Evolutionary conservation across 2,888 invertebrate genomes (phyloP), one percentile per base, ranked within the genome.

Genomic region (Venustoraphidia nigricollis): DNA sequence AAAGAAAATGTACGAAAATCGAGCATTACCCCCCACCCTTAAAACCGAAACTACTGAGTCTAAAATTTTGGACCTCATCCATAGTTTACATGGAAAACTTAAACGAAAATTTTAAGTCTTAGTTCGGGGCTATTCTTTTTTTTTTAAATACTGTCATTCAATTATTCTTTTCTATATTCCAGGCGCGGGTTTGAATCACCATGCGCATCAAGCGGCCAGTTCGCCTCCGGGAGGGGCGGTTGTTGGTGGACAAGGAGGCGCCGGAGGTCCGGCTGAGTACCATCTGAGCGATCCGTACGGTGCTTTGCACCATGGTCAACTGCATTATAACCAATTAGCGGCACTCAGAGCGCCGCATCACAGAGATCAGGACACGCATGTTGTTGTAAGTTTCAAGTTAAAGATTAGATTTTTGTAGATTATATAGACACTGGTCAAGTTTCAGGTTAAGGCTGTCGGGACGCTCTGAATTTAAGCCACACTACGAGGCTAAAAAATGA

Each of bases 271-370:
- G 8, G 47, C 42, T 2, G 47, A 47, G 11, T 47, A 47, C 35
- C 47, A 47, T 27, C n/a, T 47, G 13, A 43, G 47, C 8, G 47
- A 47, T 43, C 47, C 47, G 9, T 47, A 47, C 38, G 44, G 50
- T 45, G 48, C 48, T 42, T 34, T 49, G 49, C 40, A 51, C 51
- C 46, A 48, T 50, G 44, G 48, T 50, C 56, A 58, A 57, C 59
- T 57, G 56, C 57, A 59, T 57, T 58, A 62, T 61, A 63, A 64
- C 65, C 66, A 66, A 66, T 66, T 65, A 65, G 66, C 66, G 63
- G 60, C 57, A 62, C 65, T 62, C 60, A 61, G 62, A 59, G 62
- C 64, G 62, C 66, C 64, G 56, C 56, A 57, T 13, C 47, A 47
- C 11, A 17, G 47, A n/a, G 47, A 47, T 10, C 47, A 47, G 37